Conservation (phyloP, 35 echinoderm and acorn worm species). For the Apostichopus japonicus region DNA sequence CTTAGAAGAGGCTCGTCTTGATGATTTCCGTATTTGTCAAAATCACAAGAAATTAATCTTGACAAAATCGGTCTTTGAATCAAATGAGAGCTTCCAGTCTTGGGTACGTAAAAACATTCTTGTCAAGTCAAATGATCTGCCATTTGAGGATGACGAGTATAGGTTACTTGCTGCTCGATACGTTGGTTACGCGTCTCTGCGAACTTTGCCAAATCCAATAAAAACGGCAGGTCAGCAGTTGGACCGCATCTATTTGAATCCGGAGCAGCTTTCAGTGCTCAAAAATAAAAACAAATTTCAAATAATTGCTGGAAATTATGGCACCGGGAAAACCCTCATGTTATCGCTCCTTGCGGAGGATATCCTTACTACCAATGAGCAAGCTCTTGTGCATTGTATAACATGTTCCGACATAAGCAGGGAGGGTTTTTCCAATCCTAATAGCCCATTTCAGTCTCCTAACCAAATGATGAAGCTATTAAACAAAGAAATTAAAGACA, state of each 20-base stretch:
- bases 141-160: not conserved
- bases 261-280: not conserved
- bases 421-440: not conserved
- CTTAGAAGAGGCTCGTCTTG: not conserved
- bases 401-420: constrained; percentile 29
- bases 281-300: not conserved
- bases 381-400: not conserved
- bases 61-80: not conserved
- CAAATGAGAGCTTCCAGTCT: not conserved
- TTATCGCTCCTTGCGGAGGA: not conserved
- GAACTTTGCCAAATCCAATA: constrained; percentile 18
- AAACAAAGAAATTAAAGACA: not conserved
- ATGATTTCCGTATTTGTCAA: not conserved
- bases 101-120: not conserved
- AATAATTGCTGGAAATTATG: constrained; percentile 10
- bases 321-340: constrained; percentile 16
- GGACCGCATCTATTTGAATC: not conserved
- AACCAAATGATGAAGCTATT: not conserved
- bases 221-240: constrained; percentile 10
- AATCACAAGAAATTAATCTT: constrained; percentile 6
- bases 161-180: constrained; percentile 6
- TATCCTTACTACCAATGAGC: not conserved
- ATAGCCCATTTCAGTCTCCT: not conserved
- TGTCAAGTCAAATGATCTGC: not conserved
- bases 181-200: not conserved